Evolutionary conservation across 1,140 invertebrate species (phyloP), one percentile per base, ranked within the genome.

Genomic region (Frieseomelitta varia): DNA sequence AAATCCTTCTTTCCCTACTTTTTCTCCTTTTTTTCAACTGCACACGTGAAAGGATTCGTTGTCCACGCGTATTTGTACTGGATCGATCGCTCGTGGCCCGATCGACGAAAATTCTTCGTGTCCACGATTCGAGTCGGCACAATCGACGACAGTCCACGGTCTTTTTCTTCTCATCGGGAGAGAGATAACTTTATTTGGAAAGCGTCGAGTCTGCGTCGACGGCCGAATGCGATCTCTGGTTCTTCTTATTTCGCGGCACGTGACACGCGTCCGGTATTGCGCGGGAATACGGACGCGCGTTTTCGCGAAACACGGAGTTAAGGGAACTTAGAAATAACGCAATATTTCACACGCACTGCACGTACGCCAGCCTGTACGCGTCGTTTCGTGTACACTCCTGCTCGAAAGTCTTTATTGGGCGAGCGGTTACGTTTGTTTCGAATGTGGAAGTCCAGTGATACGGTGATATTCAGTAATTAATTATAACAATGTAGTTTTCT

Each of bases 1-100:
- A 85, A 87, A 88, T 87, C 72, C 69, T 85, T 78, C 69, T 79
- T 19, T 19, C 19, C 6, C 0, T 6, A 2, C 11, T 17, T 19
- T 2, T 55, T 17, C 19, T 14, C 14, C 17, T 63, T 65, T 65
- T 17, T 58, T 65, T 65, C 1, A 17, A 27, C 63, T 47, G 8
- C 34, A 85, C 47, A 47, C 39, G 68, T 63, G 68, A 4, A 8
- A 53, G 24, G 30, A 63, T 73, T 39, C 56, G 47, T n/a, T 4
- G n/a, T 10, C 47, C 2, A 4, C 8, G 27, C 27, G 61, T 27
- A 53, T 79, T 55, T 34, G 63, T n/a, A 15, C 63, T 15, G n/a
- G 0, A 67, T 67, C 30, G 65, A 65, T 65, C n/a, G 1, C n/a
- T 17, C 63, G n/a, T 24, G 58, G 1, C 11, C 1, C 58, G 24